Conservation (phyloP, 2,113 vertebrate species). For the Lamprotornis superbus region DNA sequence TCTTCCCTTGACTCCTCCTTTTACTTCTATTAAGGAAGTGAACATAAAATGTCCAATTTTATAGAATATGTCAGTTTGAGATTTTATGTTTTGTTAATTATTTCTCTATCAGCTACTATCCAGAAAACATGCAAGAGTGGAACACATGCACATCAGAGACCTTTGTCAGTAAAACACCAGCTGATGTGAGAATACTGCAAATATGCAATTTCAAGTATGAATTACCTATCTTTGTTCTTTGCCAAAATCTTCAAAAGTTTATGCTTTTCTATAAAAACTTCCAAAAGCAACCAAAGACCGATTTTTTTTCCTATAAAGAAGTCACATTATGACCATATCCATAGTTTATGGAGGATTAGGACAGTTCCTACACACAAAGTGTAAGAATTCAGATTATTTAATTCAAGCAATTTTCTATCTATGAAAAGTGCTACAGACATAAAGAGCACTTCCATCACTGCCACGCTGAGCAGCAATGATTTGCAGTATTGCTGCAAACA, state of each 20-base stretch:
- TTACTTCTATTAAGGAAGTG: not conserved
- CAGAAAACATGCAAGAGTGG: not conserved
- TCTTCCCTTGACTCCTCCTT: not conserved
- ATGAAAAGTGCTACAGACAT: not conserved
- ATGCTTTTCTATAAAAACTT: not conserved
- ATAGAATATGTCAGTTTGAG: not conserved
- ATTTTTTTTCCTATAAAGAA: not conserved
- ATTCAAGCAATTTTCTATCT: not conserved
- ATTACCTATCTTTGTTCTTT: not conserved
- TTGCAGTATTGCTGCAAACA: not conserved
- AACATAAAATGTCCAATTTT: not conserved
- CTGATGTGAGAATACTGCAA: not conserved
- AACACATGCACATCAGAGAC: not conserved
- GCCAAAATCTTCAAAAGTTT: not conserved
- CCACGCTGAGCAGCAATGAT: rapidly evolving
- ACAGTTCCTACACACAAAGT: not conserved
- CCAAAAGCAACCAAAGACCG: not conserved
- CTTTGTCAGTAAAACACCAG: not conserved
- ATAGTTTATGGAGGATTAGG: not conserved
- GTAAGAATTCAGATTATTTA: not conserved
- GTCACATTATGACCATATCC: not conserved
- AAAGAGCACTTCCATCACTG: not conserved
- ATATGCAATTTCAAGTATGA: not conserved
- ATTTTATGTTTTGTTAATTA: not conserved
- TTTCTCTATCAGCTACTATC: not conserved